Base-by-base conservation (phyloP, 2,113 vertebrate species). In the Micronycteris hirsuta region DNA sequence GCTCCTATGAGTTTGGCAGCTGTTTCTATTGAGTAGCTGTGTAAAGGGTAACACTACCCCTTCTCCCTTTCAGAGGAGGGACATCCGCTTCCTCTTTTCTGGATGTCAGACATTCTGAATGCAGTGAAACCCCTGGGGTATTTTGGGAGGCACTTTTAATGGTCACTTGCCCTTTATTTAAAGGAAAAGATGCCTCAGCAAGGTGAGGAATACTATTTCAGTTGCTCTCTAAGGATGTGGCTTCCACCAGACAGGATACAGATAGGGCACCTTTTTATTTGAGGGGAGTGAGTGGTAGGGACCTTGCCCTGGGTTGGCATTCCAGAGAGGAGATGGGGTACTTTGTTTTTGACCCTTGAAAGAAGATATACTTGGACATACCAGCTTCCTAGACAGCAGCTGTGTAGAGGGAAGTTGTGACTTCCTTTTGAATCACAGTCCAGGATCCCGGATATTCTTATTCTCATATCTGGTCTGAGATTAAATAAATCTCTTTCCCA, bases 101-200 rank as follows among this genome's bases (percentile, higher is more conserved):
- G 68, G 15, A 90, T 89, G 76, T 90, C 90, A n/a, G 43, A 88
- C 87, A 81, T 92, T 95, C 87, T 26, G 26, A 89, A 49, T 17
- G 70, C 71, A 82, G 3, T 88, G 92, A 97, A 91, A 90, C 96
- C 92, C 54, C 87, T 31, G 85, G 67, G 84, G 63, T 94, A 97
- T 97, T 97, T 93, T 83, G 77, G 86, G 91, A 97, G 65, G 17
- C 24, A 41, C 54, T 82, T 77, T 92, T 85, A 65, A 85, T 78
- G 61, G 67, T 63, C 71, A 85, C 52, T 94, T 86, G 71, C 49
- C 49, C 54, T 96, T 94, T 78, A 38, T 95, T 97, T 96, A 93
- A 93, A 95, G 71, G 52, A 93, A 96, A 94, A 95, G 41, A 45
- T 78, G 38, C 76, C 80, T 77, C 43, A 43, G 20, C 38, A 12